Evolutionary conservation across 1,140 invertebrate species (phyloP).

Genomic region (Scylla paramamosain): DNA sequence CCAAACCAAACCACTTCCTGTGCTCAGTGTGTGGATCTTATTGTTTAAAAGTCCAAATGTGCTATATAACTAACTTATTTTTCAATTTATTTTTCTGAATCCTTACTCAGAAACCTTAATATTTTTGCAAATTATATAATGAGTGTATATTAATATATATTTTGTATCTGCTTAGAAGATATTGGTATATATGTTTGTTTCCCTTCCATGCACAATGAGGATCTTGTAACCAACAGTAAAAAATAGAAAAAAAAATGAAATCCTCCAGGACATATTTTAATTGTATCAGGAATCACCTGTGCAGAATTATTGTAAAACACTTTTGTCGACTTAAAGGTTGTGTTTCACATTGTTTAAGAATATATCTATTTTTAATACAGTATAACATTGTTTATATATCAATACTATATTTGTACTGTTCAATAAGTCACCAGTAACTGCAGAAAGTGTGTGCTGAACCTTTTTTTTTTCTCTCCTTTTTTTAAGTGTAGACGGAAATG

Average conservation of each 20-base stretch:
- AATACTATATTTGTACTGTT: slow-evolving; percentile 46
- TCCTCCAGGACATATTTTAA: background rate
- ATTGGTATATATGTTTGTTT: background rate
- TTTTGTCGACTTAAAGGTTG: slow-evolving; percentile 63
- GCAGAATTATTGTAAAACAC: slow-evolving; percentile 25
- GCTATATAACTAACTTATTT: background rate
- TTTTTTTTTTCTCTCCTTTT: background rate
- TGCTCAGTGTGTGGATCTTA: background rate
- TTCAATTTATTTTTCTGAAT: slow-evolving; percentile 25
- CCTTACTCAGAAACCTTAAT: background rate
- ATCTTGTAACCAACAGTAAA: background rate
- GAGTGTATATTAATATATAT: slow-evolving; percentile 11
- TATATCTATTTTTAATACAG: slow-evolving; percentile 67
- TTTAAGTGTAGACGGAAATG: background rate
- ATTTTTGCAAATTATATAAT: slow-evolving; percentile 25
- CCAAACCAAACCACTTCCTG: background rate
- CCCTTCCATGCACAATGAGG: slow-evolving; percentile 18
- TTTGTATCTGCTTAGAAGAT: slow-evolving; percentile 19
- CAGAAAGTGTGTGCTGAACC: background rate
- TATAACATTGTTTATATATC: slow-evolving; percentile 61
- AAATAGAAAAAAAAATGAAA: background rate
- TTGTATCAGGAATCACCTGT: slow-evolving; percentile 9
- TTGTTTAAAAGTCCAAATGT: slow-evolving; percentile 15
- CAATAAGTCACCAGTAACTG: background rate
- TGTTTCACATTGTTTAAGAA: slow-evolving; percentile 59